Percentiles rank a stretch among this genome's conserved stretches.
These are phyloP conservation scores for Salminus brasiliensis DNA, from an alignment of 2,113 vertebrate genomes.

Conservation along the genomic window DNA sequence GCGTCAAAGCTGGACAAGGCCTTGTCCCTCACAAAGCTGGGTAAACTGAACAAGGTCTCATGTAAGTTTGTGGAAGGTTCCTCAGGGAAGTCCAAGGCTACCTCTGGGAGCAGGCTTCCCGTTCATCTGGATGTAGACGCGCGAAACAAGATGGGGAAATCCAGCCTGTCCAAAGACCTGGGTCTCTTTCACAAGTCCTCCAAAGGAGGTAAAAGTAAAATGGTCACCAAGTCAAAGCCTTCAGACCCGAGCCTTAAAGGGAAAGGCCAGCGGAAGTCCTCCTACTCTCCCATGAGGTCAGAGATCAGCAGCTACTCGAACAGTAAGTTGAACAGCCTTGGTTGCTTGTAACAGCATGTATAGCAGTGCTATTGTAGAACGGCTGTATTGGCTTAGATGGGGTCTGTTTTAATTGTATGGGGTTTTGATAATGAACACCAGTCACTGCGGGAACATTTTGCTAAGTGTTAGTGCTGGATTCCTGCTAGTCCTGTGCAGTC, in stretches of 20 bases:
- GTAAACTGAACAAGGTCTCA: conserved; percentile 79
- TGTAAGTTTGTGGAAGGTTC: conserved; percentile 80
- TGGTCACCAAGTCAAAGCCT: conserved; percentile 80
- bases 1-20: conserved; percentile 92
- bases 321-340: conserved; percentile 81
- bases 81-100: conserved; percentile 71
- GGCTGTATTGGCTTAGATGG: background rate
- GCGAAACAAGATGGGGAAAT: conserved; percentile 78
- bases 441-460: background rate
- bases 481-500: background rate
- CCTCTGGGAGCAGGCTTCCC: conserved; percentile 71
- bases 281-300: conserved; percentile 88
- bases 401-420: background rate
- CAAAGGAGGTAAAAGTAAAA: conserved; percentile 89
- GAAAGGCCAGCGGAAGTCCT: conserved; percentile 85
- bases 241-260: conserved; percentile 81
- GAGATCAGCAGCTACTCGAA: conserved; percentile 97
- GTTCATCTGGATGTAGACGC: conserved; percentile 70
- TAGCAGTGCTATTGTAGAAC: background rate
- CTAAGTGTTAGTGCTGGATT: background rate
- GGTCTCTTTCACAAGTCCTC: conserved; percentile 74
- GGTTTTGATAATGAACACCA: background rate
- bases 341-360: background rate
- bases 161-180: conserved; percentile 78
- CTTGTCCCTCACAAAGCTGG: conserved; percentile 89